Conservation (phyloP, 2,888 invertebrate species). For the Xestia rhomboidea region DNA sequence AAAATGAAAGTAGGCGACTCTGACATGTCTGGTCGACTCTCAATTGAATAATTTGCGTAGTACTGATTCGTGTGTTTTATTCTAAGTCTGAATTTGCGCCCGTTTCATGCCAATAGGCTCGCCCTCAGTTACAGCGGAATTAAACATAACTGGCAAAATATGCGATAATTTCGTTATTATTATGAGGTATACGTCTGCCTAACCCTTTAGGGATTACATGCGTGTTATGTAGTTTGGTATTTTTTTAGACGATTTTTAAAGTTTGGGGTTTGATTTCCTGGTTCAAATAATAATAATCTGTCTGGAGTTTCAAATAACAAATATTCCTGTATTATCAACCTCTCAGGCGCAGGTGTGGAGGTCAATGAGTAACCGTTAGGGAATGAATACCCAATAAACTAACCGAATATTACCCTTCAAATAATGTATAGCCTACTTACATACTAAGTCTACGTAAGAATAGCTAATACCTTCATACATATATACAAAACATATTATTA, state of each 20-base stretch:
- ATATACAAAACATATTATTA: conserved; percentile 41
- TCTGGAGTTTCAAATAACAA: not conserved
- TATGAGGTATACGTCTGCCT: not conserved
- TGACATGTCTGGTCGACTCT: conserved; percentile 35
- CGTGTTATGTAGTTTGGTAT: not conserved
- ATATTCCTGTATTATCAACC: not conserved
- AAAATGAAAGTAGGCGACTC: conserved; percentile 60
- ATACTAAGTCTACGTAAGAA: not conserved
- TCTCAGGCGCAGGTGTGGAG: no score
- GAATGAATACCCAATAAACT: no score
- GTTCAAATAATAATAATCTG: not conserved
- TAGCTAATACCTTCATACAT: not conserved
- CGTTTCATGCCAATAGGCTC: not conserved
- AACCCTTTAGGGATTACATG: not conserved
- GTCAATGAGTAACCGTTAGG: no score
- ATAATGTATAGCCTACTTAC: not conserved
- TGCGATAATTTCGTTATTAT: not conserved
- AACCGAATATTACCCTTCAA: not conserved
- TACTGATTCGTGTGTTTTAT: not conserved
- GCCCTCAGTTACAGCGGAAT: not conserved
- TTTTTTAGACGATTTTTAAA: not conserved
- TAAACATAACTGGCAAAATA: not conserved
- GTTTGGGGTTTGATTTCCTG: not conserved
- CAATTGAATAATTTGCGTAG: conserved; percentile 24
- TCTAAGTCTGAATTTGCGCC: not conserved